A percentile compares a stretch with the other conserved stretches of the same genome.
Evolutionary conservation across 1,140 invertebrate genomes (phyloP).

Genomic region (Colletes latitarsis): DNA sequence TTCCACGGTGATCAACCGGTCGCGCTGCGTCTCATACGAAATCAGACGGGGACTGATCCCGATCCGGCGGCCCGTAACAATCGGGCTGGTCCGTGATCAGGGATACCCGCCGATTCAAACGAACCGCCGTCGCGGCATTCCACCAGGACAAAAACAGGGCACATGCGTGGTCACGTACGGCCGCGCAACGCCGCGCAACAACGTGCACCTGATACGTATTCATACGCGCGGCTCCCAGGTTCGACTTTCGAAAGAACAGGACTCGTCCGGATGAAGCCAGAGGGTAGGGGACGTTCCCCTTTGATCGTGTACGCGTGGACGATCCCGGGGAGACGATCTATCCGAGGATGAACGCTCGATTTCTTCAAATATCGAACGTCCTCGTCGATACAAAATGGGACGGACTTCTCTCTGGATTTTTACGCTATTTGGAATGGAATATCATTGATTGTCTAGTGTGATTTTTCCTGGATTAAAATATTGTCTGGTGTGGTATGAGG

Average conservation of each 20-base stretch:
- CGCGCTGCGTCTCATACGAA: constrained; percentile 77
- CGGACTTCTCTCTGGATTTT: too few species aligned
- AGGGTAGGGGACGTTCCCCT: not conserved
- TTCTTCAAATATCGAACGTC: not conserved
- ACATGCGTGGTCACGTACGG: constrained; percentile 76
- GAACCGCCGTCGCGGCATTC: constrained; percentile 78
- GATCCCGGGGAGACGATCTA: not conserved
- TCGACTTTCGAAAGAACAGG: constrained; percentile 47
- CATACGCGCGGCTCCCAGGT: constrained; percentile 65
- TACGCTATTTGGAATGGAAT: too few species aligned
- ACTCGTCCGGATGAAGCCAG: not conserved
- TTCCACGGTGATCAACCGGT: constrained; percentile 80
- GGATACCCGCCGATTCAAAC: constrained; percentile 76
- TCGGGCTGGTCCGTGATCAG: constrained; percentile 60
- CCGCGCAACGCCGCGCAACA: constrained; percentile 68
- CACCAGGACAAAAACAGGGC: constrained; percentile 74
- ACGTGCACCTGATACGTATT: constrained; percentile 74
- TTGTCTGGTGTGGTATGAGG: too few species aligned
- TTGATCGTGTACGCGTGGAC: constrained; percentile 3
- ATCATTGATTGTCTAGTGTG: too few species aligned
- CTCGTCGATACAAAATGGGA: too few species aligned
- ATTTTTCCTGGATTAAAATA: too few species aligned
- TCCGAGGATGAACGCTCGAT: not conserved
- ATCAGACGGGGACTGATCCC: constrained; percentile 65
- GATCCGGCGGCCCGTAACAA: constrained; percentile 70